phyloP scores from a whole-genome alignment of 2,797 vertebrate species.

The Chaetodon trifasciatus region DNA sequence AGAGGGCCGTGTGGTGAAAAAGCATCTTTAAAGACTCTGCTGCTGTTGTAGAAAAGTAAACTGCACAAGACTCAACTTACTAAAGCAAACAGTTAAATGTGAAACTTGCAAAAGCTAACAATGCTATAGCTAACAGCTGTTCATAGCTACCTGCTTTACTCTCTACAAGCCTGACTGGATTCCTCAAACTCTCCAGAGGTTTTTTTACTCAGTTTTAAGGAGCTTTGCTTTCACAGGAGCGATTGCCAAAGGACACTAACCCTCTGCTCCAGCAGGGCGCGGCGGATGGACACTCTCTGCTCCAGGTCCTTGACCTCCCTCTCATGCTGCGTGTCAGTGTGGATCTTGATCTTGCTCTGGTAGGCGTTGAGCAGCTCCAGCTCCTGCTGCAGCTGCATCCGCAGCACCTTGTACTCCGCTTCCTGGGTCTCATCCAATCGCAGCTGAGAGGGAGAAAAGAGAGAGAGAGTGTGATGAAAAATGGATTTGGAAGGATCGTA shows the following conservation, averaged over 20 bases:
- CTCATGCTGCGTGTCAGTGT: constrained; percentile 93
- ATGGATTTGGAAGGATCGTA: constrained; percentile 1
- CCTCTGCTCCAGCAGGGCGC: constrained; percentile 93
- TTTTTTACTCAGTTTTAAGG: constrained; percentile 19
- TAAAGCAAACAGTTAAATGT: not conserved
- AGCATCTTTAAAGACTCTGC: not conserved
- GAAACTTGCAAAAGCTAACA: not conserved
- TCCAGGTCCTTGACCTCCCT: constrained; percentile 93
- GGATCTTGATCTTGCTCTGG: constrained; percentile 97
- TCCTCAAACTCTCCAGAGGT: constrained; percentile 4
- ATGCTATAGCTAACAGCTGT: not conserved
- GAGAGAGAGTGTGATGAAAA: constrained; percentile 18
- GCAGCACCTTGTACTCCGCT: constrained; percentile 92
- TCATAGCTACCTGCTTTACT: not conserved
- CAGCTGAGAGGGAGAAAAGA: constrained; percentile 79
- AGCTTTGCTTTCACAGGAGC: constrained; percentile 19
- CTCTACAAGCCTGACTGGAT: not conserved
- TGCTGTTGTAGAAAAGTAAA: not conserved
- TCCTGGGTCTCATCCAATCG: constrained; percentile 95
- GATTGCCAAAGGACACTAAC: constrained; percentile 73
- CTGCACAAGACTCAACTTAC: too few relatives aligned
- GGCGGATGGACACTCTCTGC: constrained; percentile 92
- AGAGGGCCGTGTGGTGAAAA: not conserved
- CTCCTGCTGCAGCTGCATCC: constrained; percentile 95
- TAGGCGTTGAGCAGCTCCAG: constrained; percentile 94